These are phyloP conservation scores for Metaphire vulgaris DNA, from an alignment of 1,140 invertebrate species.

Conservation along the genomic window DNA sequence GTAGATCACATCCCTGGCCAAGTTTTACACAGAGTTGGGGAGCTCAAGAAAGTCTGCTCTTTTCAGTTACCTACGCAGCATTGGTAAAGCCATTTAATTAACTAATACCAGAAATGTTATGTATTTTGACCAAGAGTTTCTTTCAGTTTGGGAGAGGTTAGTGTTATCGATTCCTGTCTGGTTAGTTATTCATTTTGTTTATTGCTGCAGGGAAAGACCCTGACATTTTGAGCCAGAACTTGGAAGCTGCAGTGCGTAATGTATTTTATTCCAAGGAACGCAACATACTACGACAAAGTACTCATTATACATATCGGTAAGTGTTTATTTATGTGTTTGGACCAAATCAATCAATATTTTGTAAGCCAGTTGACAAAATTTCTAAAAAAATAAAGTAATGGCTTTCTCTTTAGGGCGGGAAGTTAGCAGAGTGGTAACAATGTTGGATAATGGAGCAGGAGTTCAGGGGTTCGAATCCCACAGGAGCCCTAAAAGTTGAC, in stretches of 20 bases:
- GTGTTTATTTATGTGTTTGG: neutral
- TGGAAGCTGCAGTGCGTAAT: constrained; percentile 68
- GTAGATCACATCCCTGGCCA: constrained; percentile 65
- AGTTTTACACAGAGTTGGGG: constrained; percentile 67
- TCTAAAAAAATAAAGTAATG: no score
- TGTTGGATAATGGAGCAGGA: no score
- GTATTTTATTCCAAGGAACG: constrained; percentile 68
- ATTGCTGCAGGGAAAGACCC: constrained; percentile 61
- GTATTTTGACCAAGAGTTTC: no score
- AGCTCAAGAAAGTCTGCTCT: constrained; percentile 81
- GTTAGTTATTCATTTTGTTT: no score
- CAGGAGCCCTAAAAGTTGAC: no score
- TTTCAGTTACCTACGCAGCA: constrained; percentile 65
- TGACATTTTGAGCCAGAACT: constrained; percentile 67
- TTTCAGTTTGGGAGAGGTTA: no score
- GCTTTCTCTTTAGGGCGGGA: no score
- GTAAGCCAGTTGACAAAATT: no score
- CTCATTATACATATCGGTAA: neutral
- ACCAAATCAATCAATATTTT: neutral
- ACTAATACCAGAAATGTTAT: neutral
- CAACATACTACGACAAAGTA: constrained; percentile 39
- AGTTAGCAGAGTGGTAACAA: no score
- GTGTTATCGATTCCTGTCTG: no score
- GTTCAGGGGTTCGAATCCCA: no score
- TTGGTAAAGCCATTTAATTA: constrained; percentile 41